phyloP scores from a whole-genome alignment of 2,113 vertebrate species.

The Mionectes macconnelli region DNA sequence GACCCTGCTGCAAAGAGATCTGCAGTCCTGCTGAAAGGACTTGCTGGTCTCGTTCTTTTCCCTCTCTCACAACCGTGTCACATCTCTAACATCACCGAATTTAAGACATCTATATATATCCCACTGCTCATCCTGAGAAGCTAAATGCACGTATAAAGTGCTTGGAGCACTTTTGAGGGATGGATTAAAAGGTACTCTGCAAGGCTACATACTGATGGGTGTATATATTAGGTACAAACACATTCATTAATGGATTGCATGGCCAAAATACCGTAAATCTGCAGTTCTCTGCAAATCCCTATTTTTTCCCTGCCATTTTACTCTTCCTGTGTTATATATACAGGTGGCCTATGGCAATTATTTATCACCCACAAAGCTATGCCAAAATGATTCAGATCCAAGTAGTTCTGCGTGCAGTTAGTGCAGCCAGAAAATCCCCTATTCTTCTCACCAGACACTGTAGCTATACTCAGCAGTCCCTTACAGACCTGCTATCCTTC shows the following conservation, averaged over 20 bases:
- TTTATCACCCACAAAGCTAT: not conserved
- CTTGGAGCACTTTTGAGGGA: not conserved
- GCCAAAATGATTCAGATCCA: not conserved
- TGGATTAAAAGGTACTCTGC: not conserved
- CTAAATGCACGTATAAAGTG: not conserved
- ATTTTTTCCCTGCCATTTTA: not conserved
- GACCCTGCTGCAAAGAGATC: too few relatives aligned
- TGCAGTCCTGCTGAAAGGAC: too few relatives aligned
- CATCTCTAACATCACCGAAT: conserved; percentile 1
- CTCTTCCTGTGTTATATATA: not conserved
- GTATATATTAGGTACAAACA: not conserved
- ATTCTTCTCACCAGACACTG: fast-evolving
- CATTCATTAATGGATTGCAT: not conserved
- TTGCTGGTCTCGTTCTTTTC: too few relatives aligned
- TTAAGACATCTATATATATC: conserved; percentile 14
- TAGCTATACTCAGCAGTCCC: not conserved
- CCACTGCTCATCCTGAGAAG: conserved; percentile 20
- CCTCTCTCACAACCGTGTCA: too few relatives aligned
- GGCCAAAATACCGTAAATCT: not conserved
- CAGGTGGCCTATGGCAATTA: not conserved
- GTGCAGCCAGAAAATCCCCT: not conserved
- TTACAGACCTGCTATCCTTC: not conserved
- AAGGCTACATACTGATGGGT: not conserved
- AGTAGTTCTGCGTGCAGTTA: not conserved
- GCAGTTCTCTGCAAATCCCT: not conserved